A percentile compares a stretch with the other conserved stretches of the same genome.
These are phyloP conservation scores for Pediacus dermestoides DNA, from an alignment of 2,888 invertebrate genomes.

Conservation along the genomic window DNA sequence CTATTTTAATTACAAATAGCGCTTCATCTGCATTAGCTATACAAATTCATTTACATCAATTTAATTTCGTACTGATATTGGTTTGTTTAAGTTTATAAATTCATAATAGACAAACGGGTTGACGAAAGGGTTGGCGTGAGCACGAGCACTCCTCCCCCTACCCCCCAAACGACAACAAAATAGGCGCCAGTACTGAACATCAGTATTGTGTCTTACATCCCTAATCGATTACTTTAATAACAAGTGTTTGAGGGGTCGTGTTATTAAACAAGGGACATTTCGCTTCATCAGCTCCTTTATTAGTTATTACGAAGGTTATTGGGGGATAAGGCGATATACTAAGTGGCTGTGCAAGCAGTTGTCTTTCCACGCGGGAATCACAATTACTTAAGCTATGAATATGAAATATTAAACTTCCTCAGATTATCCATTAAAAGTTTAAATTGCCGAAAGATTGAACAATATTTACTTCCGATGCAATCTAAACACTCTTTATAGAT, in stretches of 20 bases:
- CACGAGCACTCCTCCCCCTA: neutral
- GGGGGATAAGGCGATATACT: constrained; percentile 31
- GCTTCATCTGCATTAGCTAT: constrained; percentile 21
- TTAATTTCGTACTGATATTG: constrained; percentile 31
- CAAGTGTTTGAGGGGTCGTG: constrained; percentile 40
- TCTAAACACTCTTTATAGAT: too few species aligned
- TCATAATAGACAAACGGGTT: constrained; percentile 10
- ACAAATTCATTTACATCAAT: constrained; percentile 34
- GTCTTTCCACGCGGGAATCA: constrained; percentile 20
- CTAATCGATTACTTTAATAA: constrained; percentile 40
- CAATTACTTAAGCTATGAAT: constrained; percentile 33
- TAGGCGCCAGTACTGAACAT: constrained; percentile 1
- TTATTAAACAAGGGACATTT: constrained; percentile 48
- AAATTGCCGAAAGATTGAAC: constrained; percentile 24
- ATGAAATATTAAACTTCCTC: constrained; percentile 28
- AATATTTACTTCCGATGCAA: constrained; percentile 3
- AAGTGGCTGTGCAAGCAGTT: constrained; percentile 31
- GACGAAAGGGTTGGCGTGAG: constrained; percentile 2
- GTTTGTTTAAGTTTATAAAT: constrained; percentile 31
- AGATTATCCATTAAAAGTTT: constrained; percentile 28
- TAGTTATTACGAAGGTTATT: constrained; percentile 43
- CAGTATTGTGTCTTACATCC: constrained; percentile 33
- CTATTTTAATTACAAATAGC: constrained; percentile 25
- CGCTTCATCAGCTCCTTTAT: constrained; percentile 48
- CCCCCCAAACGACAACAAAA: neutral